These are phyloP conservation scores for Melinaea menophilus DNA, from an alignment of 2,888 invertebrate genomes.

Conservation along the genomic window DNA sequence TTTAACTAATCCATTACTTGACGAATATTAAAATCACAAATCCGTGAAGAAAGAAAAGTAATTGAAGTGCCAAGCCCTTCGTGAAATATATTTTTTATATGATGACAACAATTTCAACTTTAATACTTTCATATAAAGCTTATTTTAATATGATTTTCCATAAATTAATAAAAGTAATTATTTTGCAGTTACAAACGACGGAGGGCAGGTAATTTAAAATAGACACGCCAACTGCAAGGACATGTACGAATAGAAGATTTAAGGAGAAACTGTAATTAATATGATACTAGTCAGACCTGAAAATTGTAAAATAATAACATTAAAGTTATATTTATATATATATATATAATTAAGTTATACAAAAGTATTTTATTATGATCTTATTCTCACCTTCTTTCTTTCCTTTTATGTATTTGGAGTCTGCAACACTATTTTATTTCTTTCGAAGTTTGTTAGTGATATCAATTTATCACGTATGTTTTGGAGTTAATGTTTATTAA, in stretches of 20 bases:
- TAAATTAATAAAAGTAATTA: conserved; percentile 50
- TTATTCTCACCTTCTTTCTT: too few relatives aligned
- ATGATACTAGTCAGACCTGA: background rate
- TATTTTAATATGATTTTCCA: conserved; percentile 8
- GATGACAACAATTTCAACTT: conserved; percentile 10
- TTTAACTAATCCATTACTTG: conserved; percentile 18
- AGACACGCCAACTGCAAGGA: conserved; percentile 46
- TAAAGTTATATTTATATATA: too few relatives aligned
- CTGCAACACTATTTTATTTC: too few relatives aligned
- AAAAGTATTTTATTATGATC: too few relatives aligned
- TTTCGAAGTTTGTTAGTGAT: too few relatives aligned
- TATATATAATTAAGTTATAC: too few relatives aligned
- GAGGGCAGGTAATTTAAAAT: conserved; percentile 50
- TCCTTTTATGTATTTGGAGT: too few relatives aligned
- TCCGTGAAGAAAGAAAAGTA: conserved; percentile 26
- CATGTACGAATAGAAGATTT: conserved; percentile 24
- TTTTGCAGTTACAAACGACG: conserved; percentile 41
- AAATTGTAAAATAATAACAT: background rate
- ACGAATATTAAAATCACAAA: conserved; percentile 28
- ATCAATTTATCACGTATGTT: too few relatives aligned
- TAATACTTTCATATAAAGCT: background rate
- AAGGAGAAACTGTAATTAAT: conserved; percentile 24
- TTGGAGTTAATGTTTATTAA: too few relatives aligned
- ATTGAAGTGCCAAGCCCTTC: conserved; percentile 20
- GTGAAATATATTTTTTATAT: conserved; percentile 17